Conservation (phyloP, 2,888 invertebrate genomes). For the Cryptocephalus primarius region DNA sequence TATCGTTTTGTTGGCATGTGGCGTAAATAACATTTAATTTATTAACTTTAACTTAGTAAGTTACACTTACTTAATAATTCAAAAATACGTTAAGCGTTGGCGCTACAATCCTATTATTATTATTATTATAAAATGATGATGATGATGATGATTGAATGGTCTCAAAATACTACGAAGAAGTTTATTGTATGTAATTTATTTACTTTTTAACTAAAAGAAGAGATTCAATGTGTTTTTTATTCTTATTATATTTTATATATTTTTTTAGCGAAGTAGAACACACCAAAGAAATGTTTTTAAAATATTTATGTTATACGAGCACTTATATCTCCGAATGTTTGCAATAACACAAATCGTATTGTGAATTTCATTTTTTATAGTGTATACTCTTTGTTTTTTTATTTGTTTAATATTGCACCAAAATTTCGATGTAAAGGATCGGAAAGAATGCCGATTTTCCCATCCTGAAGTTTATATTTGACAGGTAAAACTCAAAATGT, state of each 20-base stretch:
- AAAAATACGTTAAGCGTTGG: too few relatives aligned
- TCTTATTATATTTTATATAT: conserved; percentile 32
- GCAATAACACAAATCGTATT: not conserved
- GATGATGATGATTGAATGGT: conserved; percentile 16
- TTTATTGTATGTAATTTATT: conserved; percentile 25
- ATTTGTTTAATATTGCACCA: not conserved
- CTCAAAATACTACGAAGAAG: conserved; percentile 33
- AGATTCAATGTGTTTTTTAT: conserved; percentile 30
- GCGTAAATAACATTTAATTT: too few relatives aligned
- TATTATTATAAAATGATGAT: too few relatives aligned
- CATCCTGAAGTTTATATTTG: too few relatives aligned
- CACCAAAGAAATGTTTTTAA: conserved; percentile 37
- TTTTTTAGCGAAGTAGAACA: conserved; percentile 33
- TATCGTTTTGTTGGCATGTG: too few relatives aligned
- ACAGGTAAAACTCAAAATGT: too few relatives aligned
- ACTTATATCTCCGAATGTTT: conserved; percentile 8
- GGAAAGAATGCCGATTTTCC: too few relatives aligned
- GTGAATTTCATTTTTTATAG: not conserved
- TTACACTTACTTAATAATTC: too few relatives aligned
- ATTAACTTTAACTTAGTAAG: too few relatives aligned
- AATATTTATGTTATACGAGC: conserved; percentile 15
- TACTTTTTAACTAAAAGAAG: conserved; percentile 14
- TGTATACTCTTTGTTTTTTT: not conserved
- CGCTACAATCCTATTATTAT: too few relatives aligned
- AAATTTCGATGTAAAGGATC: not conserved